Base-by-base conservation (phyloP, 2,113 vertebrate genomes). In the Engraulis encrasicolus region DNA sequence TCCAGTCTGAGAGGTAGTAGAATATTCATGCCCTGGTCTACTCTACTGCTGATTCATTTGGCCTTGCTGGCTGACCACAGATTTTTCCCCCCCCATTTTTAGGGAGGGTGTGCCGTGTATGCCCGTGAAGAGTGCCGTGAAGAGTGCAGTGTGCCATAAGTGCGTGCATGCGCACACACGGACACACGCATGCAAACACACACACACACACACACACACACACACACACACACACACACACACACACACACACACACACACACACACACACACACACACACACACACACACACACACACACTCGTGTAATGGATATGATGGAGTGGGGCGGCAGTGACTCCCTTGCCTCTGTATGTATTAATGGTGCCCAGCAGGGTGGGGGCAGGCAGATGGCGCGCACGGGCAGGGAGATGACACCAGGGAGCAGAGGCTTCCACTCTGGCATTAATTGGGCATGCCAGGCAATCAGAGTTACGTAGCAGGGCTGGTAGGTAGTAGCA, bases 361-460 rank as follows among this genome's bases (percentile, higher is more conserved):
- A 78, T 71, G 34, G 81, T 81, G 50, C 71, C 83, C 84, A 84
- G 48, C 82, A 71, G 50, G 82, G 80, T 52, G 61, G 71, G 27
- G 50, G 48, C 38, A 20, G 86, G 86, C 83, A 80, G 81, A 85
- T 84, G 34, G 71, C 82, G 78, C 50, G 50, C 38, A 61, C 31
- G 37, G 74, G n/a, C n/a, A n/a, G n/a, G n/a, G n/a, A n/a, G n/a
- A n/a, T n/a, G n/a, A n/a, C n/a, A n/a, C n/a, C n/a, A n/a, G n/a
- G n/a, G n/a, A n/a, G n/a, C n/a, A n/a, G n/a, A n/a, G 50, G 38
- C 37, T 34, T 23, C 37, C 52, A 45, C 45, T n/a, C 79, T 81
- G 84, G 79, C 80, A 82, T 71, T 83, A 79, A 78, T 58, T 50
- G 81, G 45, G 81, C 71, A 36, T 31, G n/a, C 4, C 66, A 31